phyloP scores from a whole-genome alignment of 1,140 invertebrate species.

The Hydropsyche tenuis region DNA sequence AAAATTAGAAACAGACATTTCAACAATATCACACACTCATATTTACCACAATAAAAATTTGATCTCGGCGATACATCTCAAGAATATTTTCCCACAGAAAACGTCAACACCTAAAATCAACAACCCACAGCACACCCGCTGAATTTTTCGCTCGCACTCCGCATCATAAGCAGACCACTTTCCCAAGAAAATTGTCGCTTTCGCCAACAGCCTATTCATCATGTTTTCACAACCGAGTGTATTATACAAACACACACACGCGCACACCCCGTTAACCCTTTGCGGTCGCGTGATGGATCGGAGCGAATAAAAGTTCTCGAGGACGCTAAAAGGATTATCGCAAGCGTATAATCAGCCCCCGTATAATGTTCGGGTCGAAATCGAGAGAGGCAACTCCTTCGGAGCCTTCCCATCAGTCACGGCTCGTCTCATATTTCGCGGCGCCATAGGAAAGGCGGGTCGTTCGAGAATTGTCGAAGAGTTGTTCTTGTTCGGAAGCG shows the following conservation, averaged over 20 bases:
- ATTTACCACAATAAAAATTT: too few species aligned
- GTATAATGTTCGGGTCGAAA: background rate
- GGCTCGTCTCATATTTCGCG: slow-evolving; percentile 29
- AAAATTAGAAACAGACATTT: too few species aligned
- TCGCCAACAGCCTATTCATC: slow-evolving; percentile 8
- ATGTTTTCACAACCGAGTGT: background rate
- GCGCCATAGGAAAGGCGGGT: too few species aligned
- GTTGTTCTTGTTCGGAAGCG: too few species aligned
- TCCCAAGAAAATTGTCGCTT: background rate
- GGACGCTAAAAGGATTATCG: slow-evolving; percentile 10
- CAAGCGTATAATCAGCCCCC: background rate
- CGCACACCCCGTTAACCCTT: background rate
- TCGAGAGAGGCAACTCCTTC: background rate
- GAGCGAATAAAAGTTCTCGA: slow-evolving; percentile 1
- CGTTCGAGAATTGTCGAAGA: too few species aligned
- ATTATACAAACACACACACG: too few species aligned
- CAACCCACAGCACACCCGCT: too few species aligned
- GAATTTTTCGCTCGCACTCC: background rate
- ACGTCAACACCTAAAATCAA: too few species aligned
- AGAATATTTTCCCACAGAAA: too few species aligned
- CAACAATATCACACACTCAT: background rate
- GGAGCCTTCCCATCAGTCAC: slow-evolving; percentile 3
- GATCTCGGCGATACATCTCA: too few species aligned
- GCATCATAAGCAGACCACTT: background rate
- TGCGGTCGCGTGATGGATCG: slow-evolving; percentile 10